phyloP scores from a whole-genome alignment of 2,113 vertebrate genomes.

The Callocephalon fimbriatum region DNA sequence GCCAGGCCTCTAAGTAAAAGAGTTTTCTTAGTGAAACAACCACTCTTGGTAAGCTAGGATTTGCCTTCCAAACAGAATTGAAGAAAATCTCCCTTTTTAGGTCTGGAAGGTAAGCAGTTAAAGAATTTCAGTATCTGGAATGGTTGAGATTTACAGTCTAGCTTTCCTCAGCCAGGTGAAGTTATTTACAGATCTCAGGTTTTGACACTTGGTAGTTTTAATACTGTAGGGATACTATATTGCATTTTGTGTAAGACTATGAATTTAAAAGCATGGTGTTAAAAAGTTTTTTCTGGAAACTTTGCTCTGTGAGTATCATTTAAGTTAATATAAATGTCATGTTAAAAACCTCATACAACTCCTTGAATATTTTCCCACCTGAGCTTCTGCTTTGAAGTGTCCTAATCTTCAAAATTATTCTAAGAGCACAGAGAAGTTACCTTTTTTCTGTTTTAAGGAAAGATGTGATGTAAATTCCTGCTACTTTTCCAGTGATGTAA shows the following conservation, averaged over 20 bases:
- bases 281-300: neutral
- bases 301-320: neutral
- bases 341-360: neutral
- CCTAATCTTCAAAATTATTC: neutral
- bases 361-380: neutral
- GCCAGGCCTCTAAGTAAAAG: conserved; percentile 21
- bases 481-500: neutral
- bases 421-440: neutral
- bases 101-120: conserved; percentile 57
- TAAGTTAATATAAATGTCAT: neutral
- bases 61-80: conserved; percentile 39
- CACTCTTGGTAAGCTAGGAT: neutral
- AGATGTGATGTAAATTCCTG: neutral
- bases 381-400: neutral
- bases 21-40: conserved; percentile 24
- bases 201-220: conserved; percentile 33
- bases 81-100: conserved; percentile 57
- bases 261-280: neutral
- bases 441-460: neutral
- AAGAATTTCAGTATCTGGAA: conserved; percentile 66
- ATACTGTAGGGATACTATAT: neutral
- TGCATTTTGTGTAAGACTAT: neutral
- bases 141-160: conserved; percentile 54
- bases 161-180: conserved; percentile 25
- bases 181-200: conserved; percentile 13